Evolutionary conservation across 2,797 vertebrate genomes (phyloP).

Genomic region (Neosalanx taihuensis): DNA sequence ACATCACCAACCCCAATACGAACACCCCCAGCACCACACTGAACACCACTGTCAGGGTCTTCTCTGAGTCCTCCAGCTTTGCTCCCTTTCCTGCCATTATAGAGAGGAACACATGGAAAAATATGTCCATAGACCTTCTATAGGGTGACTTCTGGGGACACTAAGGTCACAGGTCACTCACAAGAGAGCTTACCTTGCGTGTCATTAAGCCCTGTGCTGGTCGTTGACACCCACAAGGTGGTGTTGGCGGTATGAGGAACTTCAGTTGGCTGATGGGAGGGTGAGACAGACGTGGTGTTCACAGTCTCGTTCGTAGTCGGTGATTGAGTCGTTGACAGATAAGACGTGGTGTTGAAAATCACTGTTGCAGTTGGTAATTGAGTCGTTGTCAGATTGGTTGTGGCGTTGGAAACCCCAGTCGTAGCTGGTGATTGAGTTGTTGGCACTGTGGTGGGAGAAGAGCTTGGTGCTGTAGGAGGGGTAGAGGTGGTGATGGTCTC

Average conservation of each 20-base stretch:
- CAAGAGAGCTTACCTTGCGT: conserved; percentile 46
- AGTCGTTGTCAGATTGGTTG: conserved; percentile 19
- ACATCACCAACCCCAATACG: conserved; percentile 50
- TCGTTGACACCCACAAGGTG: conserved; percentile 15
- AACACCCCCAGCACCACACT: conserved; percentile 63
- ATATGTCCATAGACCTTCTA: neutral
- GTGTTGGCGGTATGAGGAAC: conserved; percentile 24
- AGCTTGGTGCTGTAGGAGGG: conserved; percentile 18
- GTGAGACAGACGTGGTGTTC: conserved; percentile 30
- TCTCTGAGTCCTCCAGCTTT: conserved; percentile 62
- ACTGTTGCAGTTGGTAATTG: conserved; percentile 25
- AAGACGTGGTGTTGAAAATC: conserved; percentile 31
- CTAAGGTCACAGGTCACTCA: neutral
- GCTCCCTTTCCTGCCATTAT: conserved; percentile 30
- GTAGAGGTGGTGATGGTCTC: neutral
- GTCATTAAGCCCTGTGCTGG: conserved; percentile 7
- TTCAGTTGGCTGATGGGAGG: conserved; percentile 20
- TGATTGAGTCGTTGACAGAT: conserved; percentile 9
- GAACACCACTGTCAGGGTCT: conserved; percentile 69
- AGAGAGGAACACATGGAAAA: neutral
- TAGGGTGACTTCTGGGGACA: neutral
- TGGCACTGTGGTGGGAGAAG: conserved; percentile 5
- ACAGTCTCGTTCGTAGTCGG: conserved; percentile 28
- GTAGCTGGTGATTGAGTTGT: conserved; percentile 27
- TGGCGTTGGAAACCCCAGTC: conserved; percentile 30